Percentiles rank a stretch among this genome's conserved stretches.
Evolutionary conservation across 2,797 vertebrate genomes (phyloP).

Genomic region (Silurus aristotelis): DNA sequence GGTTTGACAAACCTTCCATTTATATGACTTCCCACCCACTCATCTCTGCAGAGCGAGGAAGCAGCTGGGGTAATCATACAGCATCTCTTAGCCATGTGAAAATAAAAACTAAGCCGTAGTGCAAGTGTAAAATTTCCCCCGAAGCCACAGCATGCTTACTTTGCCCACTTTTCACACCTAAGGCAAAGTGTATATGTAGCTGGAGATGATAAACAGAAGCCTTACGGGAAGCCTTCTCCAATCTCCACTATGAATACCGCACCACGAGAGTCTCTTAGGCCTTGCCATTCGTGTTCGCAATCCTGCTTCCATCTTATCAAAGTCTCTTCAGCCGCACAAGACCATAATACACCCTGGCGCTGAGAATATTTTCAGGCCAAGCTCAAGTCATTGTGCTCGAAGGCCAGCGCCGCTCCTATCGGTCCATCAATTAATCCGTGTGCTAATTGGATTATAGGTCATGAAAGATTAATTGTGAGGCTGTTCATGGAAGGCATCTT

Average conservation of each 20-base stretch:
- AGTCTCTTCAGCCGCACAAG: constrained; percentile 34
- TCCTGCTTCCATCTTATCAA: constrained; percentile 52
- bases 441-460: constrained; percentile 56
- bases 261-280: constrained; percentile 36
- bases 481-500: constrained; percentile 43
- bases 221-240: neutral
- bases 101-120: neutral
- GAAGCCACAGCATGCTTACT: constrained; percentile 2
- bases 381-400: constrained; percentile 12
- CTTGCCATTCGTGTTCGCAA: constrained; percentile 35
- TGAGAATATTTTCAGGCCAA: constrained; percentile 10
- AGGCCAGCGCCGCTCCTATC: constrained; percentile 32
- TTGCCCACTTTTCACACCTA: neutral
- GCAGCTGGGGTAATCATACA: neutral
- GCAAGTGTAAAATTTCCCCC: constrained; percentile 6
- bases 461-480: constrained; percentile 52
- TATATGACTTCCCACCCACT: neutral
- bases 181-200: constrained; percentile 6
- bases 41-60: neutral
- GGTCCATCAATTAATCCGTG: constrained; percentile 47
- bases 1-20: too few relatives aligned
- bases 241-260: neutral
- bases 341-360: constrained; percentile 25
- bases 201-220: constrained; percentile 11
- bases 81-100: neutral